Base-by-base conservation (phyloP, 2,113 vertebrate species). In the Eulemur rufifrons region DNA sequence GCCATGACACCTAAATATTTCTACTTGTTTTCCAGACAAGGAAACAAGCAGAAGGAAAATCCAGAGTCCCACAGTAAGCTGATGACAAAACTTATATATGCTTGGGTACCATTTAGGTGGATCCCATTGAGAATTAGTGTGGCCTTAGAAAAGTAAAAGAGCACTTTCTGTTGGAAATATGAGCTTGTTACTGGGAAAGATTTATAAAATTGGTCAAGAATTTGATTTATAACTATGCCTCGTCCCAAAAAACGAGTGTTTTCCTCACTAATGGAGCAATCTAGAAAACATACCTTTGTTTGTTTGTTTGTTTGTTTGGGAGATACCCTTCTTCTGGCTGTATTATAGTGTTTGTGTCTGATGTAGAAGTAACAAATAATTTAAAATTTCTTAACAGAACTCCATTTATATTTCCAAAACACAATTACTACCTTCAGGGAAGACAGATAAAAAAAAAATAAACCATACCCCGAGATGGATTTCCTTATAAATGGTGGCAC, bases 61-160 rank as follows among this genome's bases (percentile, higher is more conserved):
- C 45, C 66, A 17, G 69, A 21, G 17, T 42, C 47, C 27, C 77
- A 14, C 54, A 69, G 15, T 52, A 47, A 91, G 27, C 11, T 8
- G 12, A 73, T 54, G 20, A 76, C 71, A 81, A 66, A 92, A 61
- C 25, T 42, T n/a, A 29, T 29, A 77, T 32, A 15, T 52, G 63
- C 59, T 29, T 89, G 77, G 84, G 37, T 68, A 47, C 56, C 66
- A 68, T 20, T 61, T 77, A 52, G 15, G 32, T 83, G n/a, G n/a
- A 86, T 32, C 37, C 68, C 66, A 74, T 37, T 17, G 10, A 95
- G 63, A 86, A n/a, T 86, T 86, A 66, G 69, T 11, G 61, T 86
- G 73, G 93, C 96, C 95, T 93, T 96, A 83, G 45, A 61, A 77
- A 88, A 95, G 89, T 56, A 83, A 88, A 92, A 39, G 17, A 66